These are phyloP conservation scores for Psittacula derbiana DNA, from an alignment of 2,797 vertebrate genomes.

Conservation along the genomic window DNA sequence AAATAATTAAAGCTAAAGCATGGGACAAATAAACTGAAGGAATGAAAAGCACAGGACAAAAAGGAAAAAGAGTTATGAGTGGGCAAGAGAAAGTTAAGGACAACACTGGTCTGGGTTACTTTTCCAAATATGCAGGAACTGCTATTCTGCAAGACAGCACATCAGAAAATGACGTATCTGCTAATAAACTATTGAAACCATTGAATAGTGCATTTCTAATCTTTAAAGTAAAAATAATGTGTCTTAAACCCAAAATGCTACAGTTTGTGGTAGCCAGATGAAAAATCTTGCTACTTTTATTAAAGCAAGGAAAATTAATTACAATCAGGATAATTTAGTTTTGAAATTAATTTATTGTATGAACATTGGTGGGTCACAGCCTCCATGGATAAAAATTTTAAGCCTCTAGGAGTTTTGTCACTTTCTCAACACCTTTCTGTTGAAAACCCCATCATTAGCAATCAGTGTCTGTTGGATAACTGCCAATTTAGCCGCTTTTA, in stretches of 20 bases:
- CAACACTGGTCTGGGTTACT: background rate
- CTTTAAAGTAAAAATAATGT: background rate
- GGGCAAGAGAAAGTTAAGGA: background rate
- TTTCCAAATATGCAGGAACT: background rate
- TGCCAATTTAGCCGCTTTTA: background rate
- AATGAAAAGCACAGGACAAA: background rate
- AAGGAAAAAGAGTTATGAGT: background rate
- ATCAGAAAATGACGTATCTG: background rate
- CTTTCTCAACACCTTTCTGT: background rate
- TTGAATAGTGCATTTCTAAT: background rate
- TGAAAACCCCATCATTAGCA: fast-evolving
- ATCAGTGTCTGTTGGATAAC: background rate
- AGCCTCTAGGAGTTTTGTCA: background rate
- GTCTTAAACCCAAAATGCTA: background rate
- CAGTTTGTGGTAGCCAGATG: background rate
- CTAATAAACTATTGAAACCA: background rate
- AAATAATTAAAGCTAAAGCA: background rate
- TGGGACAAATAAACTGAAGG: background rate
- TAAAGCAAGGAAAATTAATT: background rate
- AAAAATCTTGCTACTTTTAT: background rate
- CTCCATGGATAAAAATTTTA: background rate
- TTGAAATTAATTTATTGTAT: background rate
- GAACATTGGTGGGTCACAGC: background rate
- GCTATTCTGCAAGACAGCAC: background rate
- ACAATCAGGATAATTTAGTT: background rate